Percentiles rank a stretch among this genome's conserved stretches.
Evolutionary conservation across 2,888 invertebrate species (phyloP).

Genomic region (Mythimna vitellina): DNA sequence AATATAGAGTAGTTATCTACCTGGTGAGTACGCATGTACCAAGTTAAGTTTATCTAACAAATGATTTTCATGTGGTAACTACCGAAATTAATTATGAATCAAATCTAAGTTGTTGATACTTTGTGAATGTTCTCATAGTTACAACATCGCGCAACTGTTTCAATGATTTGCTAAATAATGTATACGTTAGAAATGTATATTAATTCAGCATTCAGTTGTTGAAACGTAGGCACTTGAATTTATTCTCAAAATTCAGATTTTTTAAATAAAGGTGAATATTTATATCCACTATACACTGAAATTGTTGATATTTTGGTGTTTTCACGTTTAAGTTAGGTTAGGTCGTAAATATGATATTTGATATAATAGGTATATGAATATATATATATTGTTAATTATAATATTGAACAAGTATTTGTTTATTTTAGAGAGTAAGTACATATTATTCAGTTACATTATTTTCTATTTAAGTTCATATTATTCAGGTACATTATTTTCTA

Average conservation of each 20-base stretch:
- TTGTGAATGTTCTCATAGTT: conserved; percentile 29
- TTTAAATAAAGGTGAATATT: conserved; percentile 32
- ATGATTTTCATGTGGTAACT: conserved; percentile 20
- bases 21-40: conserved; percentile 1
- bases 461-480: not conserved
- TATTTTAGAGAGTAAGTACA: conserved; percentile 3
- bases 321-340: not conserved
- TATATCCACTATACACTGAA: conserved; percentile 8
- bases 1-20: not conserved
- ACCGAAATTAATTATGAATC: conserved; percentile 61
- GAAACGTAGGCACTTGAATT: conserved; percentile 15
- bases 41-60: conserved; percentile 6
- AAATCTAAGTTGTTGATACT: conserved; percentile 53
- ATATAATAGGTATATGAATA: no score
- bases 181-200: conserved; percentile 13
- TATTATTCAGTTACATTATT: conserved; percentile 7
- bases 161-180: conserved; percentile 36
- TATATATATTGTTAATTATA: not conserved
- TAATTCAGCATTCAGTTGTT: conserved; percentile 5
- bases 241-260: conserved; percentile 26
- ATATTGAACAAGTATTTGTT: not conserved
- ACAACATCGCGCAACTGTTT: conserved; percentile 29
- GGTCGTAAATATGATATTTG: conserved; percentile 3
- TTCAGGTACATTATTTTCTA: conserved; percentile 4
- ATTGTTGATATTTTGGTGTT: conserved; percentile 23